Evolutionary conservation across 1,140 invertebrate species (phyloP).

Genomic region (Bombyx mori): DNA sequence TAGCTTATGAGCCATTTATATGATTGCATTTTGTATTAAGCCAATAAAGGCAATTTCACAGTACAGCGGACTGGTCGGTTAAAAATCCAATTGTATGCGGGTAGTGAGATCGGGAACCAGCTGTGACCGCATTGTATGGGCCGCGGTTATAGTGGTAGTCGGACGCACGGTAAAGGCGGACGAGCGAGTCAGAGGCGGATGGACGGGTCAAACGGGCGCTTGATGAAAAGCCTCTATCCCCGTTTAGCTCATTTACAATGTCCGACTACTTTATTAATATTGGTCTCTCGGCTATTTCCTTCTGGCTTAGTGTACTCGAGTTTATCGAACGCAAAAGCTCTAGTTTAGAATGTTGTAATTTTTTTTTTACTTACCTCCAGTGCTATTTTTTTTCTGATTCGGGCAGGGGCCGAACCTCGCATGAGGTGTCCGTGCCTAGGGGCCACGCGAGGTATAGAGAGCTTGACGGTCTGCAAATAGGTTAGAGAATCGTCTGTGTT

Average conservation of each 20-base stretch:
- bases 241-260: conserved; percentile 25
- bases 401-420: no score
- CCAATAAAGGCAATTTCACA: conserved; percentile 8
- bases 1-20: no score
- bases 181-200: conserved; percentile 2
- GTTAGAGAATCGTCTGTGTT: no score
- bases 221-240: conserved; percentile 25
- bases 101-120: conserved; percentile 17
- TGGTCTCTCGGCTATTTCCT: no score
- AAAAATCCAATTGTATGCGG: conserved; percentile 31
- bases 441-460: no score
- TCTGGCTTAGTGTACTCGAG: no score
- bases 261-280: conserved; percentile 8
- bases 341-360: no score
- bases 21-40: conserved; percentile 2
- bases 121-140: conserved; percentile 30
- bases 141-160: conserved; percentile 17
- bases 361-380: no score
- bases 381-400: no score
- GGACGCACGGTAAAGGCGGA: conserved; percentile 5
- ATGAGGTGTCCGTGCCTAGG: no score
- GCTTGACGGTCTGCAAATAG: no score
- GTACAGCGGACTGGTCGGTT: conserved; percentile 13
- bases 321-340: neutral
- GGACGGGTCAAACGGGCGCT: conserved; percentile 21